Conservation (phyloP, 2,888 invertebrate genomes). For the Oscheius sp. region DNA sequence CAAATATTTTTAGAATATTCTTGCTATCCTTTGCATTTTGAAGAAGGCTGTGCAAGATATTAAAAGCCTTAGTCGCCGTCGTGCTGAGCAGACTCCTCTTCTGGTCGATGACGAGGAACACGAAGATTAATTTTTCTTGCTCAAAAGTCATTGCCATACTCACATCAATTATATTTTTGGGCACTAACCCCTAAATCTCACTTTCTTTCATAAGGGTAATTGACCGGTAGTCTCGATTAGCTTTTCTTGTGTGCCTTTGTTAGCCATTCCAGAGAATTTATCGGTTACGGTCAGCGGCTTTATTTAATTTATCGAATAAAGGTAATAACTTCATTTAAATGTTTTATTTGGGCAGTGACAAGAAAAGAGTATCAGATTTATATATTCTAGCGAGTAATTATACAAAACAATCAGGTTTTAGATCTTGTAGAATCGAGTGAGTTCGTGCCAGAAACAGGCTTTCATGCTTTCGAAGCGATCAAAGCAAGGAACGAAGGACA, state of each 20-base stretch:
- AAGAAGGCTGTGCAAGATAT: conserved; percentile 58
- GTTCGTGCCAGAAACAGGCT: conserved; percentile 65
- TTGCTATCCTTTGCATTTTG: conserved; percentile 60
- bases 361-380: neutral
- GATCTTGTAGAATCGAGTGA: conserved; percentile 51
- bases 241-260: neutral
- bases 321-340: no score
- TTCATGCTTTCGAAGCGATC: conserved; percentile 66
- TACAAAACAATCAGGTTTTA: conserved; percentile 10
- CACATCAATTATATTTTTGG: neutral
- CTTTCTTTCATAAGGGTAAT: conserved; percentile 21
- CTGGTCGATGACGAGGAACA: conserved; percentile 41
- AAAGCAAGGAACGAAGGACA: conserved; percentile 63
- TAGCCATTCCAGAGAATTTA: conserved; percentile 10
- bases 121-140: conserved; percentile 21
- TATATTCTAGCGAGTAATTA: conserved; percentile 4
- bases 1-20: conserved; percentile 54
- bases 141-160: conserved; percentile 3
- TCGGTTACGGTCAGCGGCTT: conserved; percentile 5
- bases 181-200: neutral
- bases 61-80: conserved; percentile 40
- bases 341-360: no score
- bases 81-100: conserved; percentile 51
- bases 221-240: conserved; percentile 19
- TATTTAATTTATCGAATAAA: no score